Conservation (phyloP, 2,888 invertebrate genomes). For the Lagria hirta region DNA sequence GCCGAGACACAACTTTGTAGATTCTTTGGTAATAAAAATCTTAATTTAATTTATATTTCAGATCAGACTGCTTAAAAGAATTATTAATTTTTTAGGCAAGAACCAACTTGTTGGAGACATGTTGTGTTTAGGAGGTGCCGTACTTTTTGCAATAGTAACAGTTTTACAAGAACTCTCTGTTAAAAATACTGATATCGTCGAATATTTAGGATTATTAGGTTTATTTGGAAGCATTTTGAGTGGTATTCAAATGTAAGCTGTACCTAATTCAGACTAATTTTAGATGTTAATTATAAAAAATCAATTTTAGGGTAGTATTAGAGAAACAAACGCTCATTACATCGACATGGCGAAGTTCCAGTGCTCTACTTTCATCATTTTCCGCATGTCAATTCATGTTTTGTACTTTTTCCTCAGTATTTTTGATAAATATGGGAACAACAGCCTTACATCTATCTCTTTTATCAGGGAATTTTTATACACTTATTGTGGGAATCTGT, state of each 20-base stretch:
- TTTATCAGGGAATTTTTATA: constrained; percentile 82
- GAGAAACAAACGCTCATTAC: constrained; percentile 70
- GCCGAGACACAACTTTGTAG: too few species aligned
- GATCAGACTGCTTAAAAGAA: too few species aligned
- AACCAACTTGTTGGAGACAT: constrained; percentile 81
- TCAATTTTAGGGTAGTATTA: constrained; percentile 57
- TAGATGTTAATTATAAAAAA: neutral
- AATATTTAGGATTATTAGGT: constrained; percentile 81
- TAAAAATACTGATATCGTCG: constrained; percentile 73
- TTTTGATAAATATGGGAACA: constrained; percentile 77
- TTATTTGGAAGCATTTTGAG: constrained; percentile 77
- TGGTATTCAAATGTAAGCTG: constrained; percentile 69
- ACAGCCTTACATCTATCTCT: constrained; percentile 80
- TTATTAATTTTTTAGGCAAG: constrained; percentile 62
- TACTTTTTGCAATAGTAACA: constrained; percentile 77
- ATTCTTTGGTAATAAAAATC: too few species aligned
- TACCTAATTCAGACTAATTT: neutral
- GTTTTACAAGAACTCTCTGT: constrained; percentile 81
- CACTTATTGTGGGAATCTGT: constrained; percentile 76
- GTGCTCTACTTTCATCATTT: constrained; percentile 59
- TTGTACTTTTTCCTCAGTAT: constrained; percentile 74
- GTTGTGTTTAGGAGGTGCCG: constrained; percentile 75
- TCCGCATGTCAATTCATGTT: constrained; percentile 74
- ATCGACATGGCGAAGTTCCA: constrained; percentile 65
- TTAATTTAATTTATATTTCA: too few species aligned